Evolutionary conservation across 2,113 vertebrate species (phyloP).

Genomic region (Cranoglanis bouderius): DNA sequence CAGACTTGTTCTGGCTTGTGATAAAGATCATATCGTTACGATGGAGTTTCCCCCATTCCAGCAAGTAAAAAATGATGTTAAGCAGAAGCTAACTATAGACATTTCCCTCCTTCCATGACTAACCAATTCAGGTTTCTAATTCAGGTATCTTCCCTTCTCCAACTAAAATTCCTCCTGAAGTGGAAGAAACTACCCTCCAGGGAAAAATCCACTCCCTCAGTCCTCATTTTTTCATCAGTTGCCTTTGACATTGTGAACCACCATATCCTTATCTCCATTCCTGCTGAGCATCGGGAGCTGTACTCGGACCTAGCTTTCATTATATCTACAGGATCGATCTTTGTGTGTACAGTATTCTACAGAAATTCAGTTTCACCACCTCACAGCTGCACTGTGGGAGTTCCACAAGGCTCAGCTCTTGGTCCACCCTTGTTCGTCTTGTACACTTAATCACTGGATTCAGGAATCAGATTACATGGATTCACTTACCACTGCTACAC

Average conservation of each 20-base stretch:
- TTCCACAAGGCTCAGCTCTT: not conserved
- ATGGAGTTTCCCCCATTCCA: not conserved
- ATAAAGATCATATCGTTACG: not conserved
- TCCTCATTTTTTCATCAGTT: not conserved
- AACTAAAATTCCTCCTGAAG: not conserved
- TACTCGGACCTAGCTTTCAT: not conserved
- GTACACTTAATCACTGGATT: not conserved
- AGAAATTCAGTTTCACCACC: not conserved
- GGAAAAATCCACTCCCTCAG: not conserved
- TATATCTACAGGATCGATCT: not conserved
- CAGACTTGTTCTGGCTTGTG: not conserved
- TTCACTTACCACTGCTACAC: not conserved
- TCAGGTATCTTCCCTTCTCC: not conserved
- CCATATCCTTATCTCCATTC: not conserved
- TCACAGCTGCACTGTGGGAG: not conserved
- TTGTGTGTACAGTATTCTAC: not conserved
- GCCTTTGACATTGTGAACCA: not conserved
- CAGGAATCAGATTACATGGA: not conserved
- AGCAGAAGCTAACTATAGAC: not conserved
- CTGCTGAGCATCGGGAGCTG: not conserved
- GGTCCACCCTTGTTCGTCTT: not conserved
- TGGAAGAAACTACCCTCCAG: not conserved
- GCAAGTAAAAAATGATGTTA: not conserved
- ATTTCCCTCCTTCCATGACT: not conserved
- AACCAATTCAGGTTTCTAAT: not conserved